Conservation (phyloP, 2,113 vertebrate species). For the Apodemus speciosus region DNA sequence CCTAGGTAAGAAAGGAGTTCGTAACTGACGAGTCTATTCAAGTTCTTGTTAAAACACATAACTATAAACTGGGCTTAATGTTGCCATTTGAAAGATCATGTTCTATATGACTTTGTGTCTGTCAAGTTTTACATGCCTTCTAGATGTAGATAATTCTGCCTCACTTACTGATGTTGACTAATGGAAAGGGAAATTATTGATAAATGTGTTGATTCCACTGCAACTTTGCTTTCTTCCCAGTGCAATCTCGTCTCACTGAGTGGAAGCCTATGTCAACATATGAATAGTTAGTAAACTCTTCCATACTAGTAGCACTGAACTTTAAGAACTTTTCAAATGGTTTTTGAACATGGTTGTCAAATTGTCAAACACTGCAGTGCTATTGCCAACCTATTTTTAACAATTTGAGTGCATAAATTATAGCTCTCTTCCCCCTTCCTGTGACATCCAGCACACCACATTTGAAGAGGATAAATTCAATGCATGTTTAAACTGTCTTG, state of each 20-base stretch:
- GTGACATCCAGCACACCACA: background rate
- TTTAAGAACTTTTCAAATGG: background rate
- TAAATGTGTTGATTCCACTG: background rate
- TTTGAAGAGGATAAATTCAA: slow-evolving; percentile 54
- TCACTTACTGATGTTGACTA: background rate
- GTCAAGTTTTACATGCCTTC: background rate
- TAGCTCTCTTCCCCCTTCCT: slow-evolving; percentile 55
- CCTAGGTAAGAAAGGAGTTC: slow-evolving; percentile 36
- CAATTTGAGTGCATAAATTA: slow-evolving; percentile 33
- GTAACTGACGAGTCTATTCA: slow-evolving; percentile 32
- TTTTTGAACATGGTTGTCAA: slow-evolving; percentile 51
- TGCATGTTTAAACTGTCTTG: slow-evolving; percentile 49
- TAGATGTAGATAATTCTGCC: background rate
- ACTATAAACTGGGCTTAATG: slow-evolving; percentile 18
- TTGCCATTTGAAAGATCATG: background rate
- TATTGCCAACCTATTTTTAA: slow-evolving; percentile 60
- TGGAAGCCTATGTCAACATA: slow-evolving; percentile 16
- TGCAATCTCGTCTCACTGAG: background rate
- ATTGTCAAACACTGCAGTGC: background rate
- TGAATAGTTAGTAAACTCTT: background rate
- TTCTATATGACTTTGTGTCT: background rate
- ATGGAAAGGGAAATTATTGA: background rate
- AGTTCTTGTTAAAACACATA: background rate
- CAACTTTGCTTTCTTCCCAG: background rate
- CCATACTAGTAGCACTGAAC: background rate